Conservation (phyloP, 2,888 invertebrate species). For the Drosophila quasianomalipes region DNA sequence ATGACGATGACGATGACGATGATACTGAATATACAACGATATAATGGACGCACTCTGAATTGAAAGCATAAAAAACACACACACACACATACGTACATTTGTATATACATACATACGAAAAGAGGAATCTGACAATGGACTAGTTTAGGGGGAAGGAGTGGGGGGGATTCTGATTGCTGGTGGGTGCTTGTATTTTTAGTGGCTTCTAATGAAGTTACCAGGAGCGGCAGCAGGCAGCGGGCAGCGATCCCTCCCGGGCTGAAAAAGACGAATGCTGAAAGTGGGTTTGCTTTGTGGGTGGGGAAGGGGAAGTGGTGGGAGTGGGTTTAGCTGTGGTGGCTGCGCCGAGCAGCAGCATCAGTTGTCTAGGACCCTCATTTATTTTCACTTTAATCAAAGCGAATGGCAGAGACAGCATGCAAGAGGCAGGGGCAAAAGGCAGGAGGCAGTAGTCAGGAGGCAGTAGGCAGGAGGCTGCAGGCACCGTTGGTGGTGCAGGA, state of each 20-base stretch:
- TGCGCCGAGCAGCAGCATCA: constrained; percentile 46
- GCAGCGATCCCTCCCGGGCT: constrained; percentile 29
- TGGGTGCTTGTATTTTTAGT: constrained; percentile 56
- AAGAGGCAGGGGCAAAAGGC: background rate
- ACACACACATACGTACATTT: background rate
- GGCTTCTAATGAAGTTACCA: constrained; percentile 69
- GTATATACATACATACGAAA: background rate
- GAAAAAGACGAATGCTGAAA: constrained; percentile 55
- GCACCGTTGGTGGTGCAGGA: constrained; percentile 13
- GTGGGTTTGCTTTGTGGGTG: background rate
- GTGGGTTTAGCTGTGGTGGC: constrained; percentile 13
- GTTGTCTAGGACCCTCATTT: constrained; percentile 79
- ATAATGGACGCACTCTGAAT: constrained; percentile 61
- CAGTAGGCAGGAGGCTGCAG: background rate
- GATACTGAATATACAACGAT: constrained; percentile 47
- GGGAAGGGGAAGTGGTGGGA: background rate
- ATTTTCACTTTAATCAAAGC: constrained; percentile 80
- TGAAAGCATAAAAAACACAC: constrained; percentile 35
- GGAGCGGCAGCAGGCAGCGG: constrained; percentile 1
- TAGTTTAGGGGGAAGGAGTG: background rate
- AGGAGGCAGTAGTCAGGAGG: background rate
- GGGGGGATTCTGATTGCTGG: background rate
- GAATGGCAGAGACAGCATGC: constrained; percentile 57
- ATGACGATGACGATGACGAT: constrained; percentile 10
- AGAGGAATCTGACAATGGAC: too few species aligned